Evolutionary conservation across 2,797 vertebrate species (phyloP).

Genomic region (Helicolenus hilgendorfi): DNA sequence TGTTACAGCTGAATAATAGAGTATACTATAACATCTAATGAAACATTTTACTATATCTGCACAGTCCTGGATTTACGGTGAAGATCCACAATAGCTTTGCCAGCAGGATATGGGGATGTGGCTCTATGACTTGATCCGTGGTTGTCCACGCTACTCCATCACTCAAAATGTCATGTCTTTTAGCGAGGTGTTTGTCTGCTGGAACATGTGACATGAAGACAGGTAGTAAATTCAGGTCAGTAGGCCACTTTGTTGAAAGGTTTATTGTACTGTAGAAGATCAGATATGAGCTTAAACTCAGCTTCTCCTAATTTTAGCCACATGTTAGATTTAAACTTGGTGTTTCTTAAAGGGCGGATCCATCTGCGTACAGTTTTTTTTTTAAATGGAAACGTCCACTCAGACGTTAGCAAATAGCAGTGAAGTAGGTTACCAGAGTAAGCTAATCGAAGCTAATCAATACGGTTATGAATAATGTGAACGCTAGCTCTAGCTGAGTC

Average conservation of each 20-base stretch:
- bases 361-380: too few species aligned
- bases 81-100: neutral
- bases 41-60: conserved; percentile 21
- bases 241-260: neutral
- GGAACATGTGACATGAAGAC: neutral
- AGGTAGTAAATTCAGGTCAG: conserved; percentile 19
- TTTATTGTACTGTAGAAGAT: conserved; percentile 23
- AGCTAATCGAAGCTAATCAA: too few species aligned
- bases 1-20: conserved; percentile 34
- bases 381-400: too few species aligned
- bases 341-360: neutral
- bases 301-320: neutral
- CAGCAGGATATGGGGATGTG: conserved; percentile 10
- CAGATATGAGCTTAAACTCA: conserved; percentile 2
- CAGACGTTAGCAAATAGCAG: too few species aligned
- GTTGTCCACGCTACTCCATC: neutral
- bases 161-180: conserved; percentile 18
- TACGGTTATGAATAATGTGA: too few species aligned
- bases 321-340: neutral
- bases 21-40: conserved; percentile 17
- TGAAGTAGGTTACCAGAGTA: rapidly evolving
- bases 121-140: neutral
- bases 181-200: conserved; percentile 16
- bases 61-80: neutral
- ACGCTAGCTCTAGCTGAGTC: too few species aligned